Percentiles rank a stretch among this genome's conserved stretches.
phyloP scores from a whole-genome alignment of 1,140 invertebrate genomes.

The Drosophila pseudoananassae region DNA sequence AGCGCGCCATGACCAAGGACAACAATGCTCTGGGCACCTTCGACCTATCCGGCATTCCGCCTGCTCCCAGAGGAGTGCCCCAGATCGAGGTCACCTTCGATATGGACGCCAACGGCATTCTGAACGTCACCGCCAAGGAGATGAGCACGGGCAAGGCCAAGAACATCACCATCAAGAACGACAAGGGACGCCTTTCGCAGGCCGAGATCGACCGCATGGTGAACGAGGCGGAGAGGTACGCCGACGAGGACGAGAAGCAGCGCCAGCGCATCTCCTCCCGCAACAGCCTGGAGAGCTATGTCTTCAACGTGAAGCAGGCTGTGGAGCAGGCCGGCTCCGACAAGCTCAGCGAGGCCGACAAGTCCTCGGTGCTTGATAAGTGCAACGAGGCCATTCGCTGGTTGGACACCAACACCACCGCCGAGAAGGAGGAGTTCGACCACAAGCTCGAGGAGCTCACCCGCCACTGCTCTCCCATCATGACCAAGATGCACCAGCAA shows the following conservation, averaged over 20 bases:
- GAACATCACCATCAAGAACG: conserved; percentile 94
- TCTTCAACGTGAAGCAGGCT: conserved; percentile 88
- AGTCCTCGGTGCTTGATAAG: conserved; percentile 86
- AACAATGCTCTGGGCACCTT: conserved; percentile 92
- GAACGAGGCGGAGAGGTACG: conserved; percentile 53
- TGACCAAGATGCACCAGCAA: conserved; percentile 85
- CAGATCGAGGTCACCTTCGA: conserved; percentile 89
- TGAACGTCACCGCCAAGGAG: conserved; percentile 86
- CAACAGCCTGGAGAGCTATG: conserved; percentile 88
- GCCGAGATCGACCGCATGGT: conserved; percentile 87
- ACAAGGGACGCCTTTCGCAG: conserved; percentile 86
- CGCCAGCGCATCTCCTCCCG: conserved; percentile 87
- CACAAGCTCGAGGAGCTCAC: conserved; percentile 85
- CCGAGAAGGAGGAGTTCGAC: conserved; percentile 84
- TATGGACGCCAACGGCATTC: conserved; percentile 81
- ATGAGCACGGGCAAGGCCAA: conserved; percentile 85
- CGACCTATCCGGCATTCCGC: conserved; percentile 91
- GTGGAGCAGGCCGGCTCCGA: conserved; percentile 84
- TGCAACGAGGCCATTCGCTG: conserved; percentile 86
- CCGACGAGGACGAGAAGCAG: conserved; percentile 88
- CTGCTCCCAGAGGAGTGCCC: conserved; percentile 91
- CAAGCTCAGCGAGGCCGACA: conserved; percentile 86
- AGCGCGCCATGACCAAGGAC: conserved; percentile 84
- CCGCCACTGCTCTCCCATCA: conserved; percentile 85
- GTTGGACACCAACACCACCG: conserved; percentile 87